phyloP scores from a whole-genome alignment of 2,113 vertebrate genomes.

The Tachuris rubrigastra region DNA sequence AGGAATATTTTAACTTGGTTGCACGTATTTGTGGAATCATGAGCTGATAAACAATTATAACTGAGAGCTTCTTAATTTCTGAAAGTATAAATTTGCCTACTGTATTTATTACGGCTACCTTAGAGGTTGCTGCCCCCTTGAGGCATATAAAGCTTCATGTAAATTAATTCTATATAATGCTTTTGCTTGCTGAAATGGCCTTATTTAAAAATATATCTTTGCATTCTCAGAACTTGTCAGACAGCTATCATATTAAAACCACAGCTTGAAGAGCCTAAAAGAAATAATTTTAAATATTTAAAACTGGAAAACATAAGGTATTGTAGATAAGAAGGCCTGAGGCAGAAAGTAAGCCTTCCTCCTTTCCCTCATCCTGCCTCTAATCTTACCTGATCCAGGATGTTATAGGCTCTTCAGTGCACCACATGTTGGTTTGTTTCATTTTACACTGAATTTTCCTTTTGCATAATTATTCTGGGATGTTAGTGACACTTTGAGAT shows the following conservation, averaged over 20 bases:
- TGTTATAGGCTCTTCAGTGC: background rate
- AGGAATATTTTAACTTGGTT: background rate
- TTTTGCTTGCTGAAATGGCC: background rate
- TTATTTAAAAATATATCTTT: background rate
- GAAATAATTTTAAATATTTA: background rate
- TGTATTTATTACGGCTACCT: background rate
- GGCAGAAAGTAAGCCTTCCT: background rate
- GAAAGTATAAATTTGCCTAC: background rate
- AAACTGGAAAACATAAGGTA: background rate
- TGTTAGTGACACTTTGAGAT: background rate
- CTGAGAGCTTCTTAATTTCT: background rate
- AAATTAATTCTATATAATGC: background rate
- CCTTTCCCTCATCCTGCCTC: background rate
- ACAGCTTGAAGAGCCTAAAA: background rate
- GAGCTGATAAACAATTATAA: background rate
- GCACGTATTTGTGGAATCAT: background rate
- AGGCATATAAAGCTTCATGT: background rate
- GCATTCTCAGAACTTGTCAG: background rate
- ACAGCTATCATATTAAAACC: background rate
- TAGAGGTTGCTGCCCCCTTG: slow-evolving; percentile 62
- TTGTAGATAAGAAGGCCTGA: slow-evolving; percentile 2
- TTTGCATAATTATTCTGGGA: background rate
- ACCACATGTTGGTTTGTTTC: background rate
- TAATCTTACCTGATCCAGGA: background rate
- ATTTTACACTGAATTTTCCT: background rate